Evolutionary conservation across 2,797 vertebrate genomes (phyloP), one percentile per base, ranked within the genome.

Genomic region (Melanotaenia boesemani): DNA sequence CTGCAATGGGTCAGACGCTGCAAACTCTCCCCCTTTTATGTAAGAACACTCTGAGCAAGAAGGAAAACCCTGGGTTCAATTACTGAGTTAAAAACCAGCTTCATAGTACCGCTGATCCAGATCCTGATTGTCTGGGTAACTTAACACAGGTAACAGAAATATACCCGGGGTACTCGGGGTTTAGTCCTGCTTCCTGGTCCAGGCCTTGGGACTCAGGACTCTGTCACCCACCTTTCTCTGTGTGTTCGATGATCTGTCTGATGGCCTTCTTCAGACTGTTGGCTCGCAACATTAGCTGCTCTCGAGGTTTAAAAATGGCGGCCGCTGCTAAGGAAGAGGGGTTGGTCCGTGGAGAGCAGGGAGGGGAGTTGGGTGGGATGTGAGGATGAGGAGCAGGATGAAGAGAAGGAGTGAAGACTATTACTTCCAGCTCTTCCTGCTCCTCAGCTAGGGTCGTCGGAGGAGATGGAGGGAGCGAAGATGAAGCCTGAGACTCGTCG

Each of bases 181-280:
- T 34, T 34, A 5, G 7, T 34, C 32, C 32, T 34, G 32, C 32
- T 34, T 34, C 37, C 24, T 30, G 60, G 24, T 44, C 12, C 1
- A 20, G 26, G 26, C 26, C 26, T 26, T 26, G 26, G 22, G 18
- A 28, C 28, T 34, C 63, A 11, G 9, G 15, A 2, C 10, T n/a
- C 20, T 34, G 10, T 6, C 30, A 24, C 74, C 63, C 86, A 99
- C 98, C 97, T 96, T 95, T 98, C 82, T 98, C 98, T 0, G 98
- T 96, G 85, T 99, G 97, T 52, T 99, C 97, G 73, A 99, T 98
- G 77, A 99, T 98, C 90, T 99, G 98, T 13, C 98, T 93, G 88
- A 99, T 98, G 6, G 97, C 97, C 74, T 99, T 99, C 90, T 99
- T 99, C 89, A 99, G 92, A 72, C 97, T 99, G 93, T 99, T 99